Evolutionary conservation across 1,140 invertebrate genomes (phyloP).

Genomic region (Hormaphis cornu): DNA sequence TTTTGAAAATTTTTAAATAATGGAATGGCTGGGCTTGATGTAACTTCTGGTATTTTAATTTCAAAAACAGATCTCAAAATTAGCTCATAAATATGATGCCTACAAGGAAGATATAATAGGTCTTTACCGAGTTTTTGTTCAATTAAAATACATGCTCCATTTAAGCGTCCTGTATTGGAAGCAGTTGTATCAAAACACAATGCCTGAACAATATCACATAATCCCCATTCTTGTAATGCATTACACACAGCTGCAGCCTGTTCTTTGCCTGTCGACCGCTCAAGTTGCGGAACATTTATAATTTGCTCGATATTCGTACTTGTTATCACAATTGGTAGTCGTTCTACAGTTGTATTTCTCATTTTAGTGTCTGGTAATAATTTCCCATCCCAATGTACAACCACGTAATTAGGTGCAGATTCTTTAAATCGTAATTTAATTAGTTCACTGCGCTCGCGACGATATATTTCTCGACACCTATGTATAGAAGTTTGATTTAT

Average conservation of each 20-base stretch:
- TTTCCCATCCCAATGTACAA: conserved; percentile 38
- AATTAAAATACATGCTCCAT: conserved; percentile 34
- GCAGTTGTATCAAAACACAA: conserved; percentile 36
- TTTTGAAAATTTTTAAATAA: conserved; percentile 34
- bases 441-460: conserved; percentile 17
- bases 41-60: conserved; percentile 1
- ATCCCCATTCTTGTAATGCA: conserved; percentile 17
- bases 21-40: conserved; percentile 31
- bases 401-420: conserved; percentile 18
- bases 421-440: conserved; percentile 6
- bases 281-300: conserved; percentile 4
- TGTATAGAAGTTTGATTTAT: conserved; percentile 36
- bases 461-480: conserved; percentile 19
- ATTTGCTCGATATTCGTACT: conserved; percentile 17
- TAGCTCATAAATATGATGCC: conserved; percentile 36
- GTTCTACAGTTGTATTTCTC: not conserved
- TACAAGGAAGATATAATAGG: conserved; percentile 34
- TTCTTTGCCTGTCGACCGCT: too few relatives aligned
- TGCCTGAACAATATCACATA: conserved; percentile 16
- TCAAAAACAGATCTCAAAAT: conserved; percentile 32
- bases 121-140: conserved; percentile 33
- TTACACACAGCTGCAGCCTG: too few relatives aligned
- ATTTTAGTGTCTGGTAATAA: conserved; percentile 32
- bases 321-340: conserved; percentile 30
- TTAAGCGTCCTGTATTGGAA: conserved; percentile 33